Percentiles rank a stretch among this genome's conserved stretches.
Conservation (phyloP, 2,888 invertebrate species). For the Parochlus steinenii region DNA sequence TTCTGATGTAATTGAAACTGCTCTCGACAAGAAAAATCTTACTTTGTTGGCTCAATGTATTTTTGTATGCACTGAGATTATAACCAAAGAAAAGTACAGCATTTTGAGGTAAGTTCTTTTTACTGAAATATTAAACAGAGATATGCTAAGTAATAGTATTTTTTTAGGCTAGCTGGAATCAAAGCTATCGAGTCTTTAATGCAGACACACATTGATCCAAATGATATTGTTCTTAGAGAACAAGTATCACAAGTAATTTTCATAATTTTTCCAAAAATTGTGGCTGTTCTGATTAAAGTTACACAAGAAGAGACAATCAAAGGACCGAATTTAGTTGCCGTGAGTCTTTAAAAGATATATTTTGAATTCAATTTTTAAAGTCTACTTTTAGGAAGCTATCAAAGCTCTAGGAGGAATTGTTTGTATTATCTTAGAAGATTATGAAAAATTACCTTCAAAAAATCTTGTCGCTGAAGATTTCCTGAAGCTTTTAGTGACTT, state of each 20-base stretch:
- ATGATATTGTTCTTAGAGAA: slow-evolving; percentile 34
- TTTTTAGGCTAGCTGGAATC: slow-evolving; percentile 33
- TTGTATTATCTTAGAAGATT: slow-evolving; percentile 26
- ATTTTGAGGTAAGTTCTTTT: slow-evolving; percentile 37
- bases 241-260: slow-evolving; percentile 40
- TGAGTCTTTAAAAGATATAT: slow-evolving; percentile 21
- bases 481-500: background rate
- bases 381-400: slow-evolving; percentile 19
- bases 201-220: slow-evolving; percentile 38
- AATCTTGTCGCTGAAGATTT: slow-evolving; percentile 3
- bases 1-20: slow-evolving; percentile 32
- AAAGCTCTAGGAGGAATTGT: slow-evolving; percentile 23
- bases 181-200: slow-evolving; percentile 46
- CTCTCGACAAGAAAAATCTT: slow-evolving; percentile 39
- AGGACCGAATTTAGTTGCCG: slow-evolving; percentile 38
- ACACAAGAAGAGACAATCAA: slow-evolving; percentile 36
- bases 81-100: slow-evolving; percentile 45
- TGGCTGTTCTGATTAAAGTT: slow-evolving; percentile 33
- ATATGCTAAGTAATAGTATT: background rate
- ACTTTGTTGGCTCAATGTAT: slow-evolving; percentile 47
- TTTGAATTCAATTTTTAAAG: slow-evolving; percentile 3
- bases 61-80: slow-evolving; percentile 44
- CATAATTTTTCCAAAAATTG: slow-evolving; percentile 41
- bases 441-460: slow-evolving; percentile 17
- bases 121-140: background rate